A percentile compares a stretch with the other conserved stretches of the same genome.
Conservation (phyloP, 2,113 vertebrate species). For the human (Homo sapiens) region DNA sequence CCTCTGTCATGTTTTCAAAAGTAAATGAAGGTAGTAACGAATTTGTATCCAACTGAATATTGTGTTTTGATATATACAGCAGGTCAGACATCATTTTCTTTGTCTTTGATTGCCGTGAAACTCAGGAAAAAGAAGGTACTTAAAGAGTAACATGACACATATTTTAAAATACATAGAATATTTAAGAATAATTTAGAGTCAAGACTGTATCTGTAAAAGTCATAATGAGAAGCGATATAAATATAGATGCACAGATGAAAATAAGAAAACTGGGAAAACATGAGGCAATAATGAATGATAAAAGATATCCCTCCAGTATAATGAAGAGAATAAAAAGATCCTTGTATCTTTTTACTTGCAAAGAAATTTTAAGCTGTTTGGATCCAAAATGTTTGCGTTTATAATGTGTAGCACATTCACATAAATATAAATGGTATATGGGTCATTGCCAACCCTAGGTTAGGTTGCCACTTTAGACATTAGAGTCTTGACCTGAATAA, state of each 20-base stretch:
- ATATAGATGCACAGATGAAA: neutral
- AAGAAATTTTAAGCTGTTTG: constrained; percentile 10
- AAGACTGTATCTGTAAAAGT: neutral
- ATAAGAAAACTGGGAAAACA: neutral
- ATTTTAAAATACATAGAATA: neutral
- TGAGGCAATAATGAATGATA: neutral
- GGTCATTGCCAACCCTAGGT: neutral
- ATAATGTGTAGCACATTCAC: neutral
- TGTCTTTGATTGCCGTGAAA: neutral
- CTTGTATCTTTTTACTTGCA: neutral
- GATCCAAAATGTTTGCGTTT: neutral
- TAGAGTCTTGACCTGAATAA: neutral
- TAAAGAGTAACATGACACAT: neutral
- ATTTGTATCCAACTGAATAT: neutral
- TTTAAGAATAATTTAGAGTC: neutral
- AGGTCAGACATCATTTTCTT: neutral
- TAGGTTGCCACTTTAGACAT: neutral
- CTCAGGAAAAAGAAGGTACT: neutral
- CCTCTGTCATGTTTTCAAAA: neutral
- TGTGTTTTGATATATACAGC: neutral
- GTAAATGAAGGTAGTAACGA: neutral
- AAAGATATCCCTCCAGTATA: neutral
- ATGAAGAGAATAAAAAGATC: neutral
- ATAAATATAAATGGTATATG: neutral
- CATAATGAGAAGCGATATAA: neutral